Evolutionary conservation across 2,113 vertebrate genomes (phyloP).

Genomic region (Percopsis transmontana): DNA sequence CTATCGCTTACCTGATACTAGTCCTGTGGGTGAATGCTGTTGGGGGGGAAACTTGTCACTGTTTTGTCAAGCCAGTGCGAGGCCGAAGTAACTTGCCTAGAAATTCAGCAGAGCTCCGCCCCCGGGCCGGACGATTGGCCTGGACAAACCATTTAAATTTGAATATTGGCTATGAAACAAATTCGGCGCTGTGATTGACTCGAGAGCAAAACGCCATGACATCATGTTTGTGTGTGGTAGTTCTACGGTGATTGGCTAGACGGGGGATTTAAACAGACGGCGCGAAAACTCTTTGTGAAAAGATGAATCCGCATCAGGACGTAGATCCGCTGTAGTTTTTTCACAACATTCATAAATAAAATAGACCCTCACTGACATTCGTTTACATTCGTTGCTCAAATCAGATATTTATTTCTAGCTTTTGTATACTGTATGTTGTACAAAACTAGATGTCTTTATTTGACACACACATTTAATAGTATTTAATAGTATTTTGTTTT

Average conservation of each 20-base stretch:
- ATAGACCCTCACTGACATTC: too few species aligned
- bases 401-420: too few species aligned
- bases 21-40: slow-evolving; percentile 43
- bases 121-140: slow-evolving; percentile 52
- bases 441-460: too few species aligned
- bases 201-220: rapidly evolving
- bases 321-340: background rate
- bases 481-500: too few species aligned
- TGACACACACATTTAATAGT: too few species aligned
- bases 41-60: slow-evolving; percentile 45
- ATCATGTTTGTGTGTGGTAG: background rate
- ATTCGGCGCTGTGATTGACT: slow-evolving; percentile 47
- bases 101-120: slow-evolving; percentile 57
- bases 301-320: background rate
- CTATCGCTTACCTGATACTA: slow-evolving; percentile 57
- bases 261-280: slow-evolving; percentile 75
- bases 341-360: too few species aligned
- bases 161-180: slow-evolving; percentile 11
- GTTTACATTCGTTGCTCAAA: too few species aligned
- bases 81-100: slow-evolving; percentile 68
- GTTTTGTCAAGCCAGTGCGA: slow-evolving; percentile 65
- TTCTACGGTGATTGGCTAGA: slow-evolving; percentile 55
- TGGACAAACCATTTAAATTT: slow-evolving; percentile 50
- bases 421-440: too few species aligned
- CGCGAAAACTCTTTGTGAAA: slow-evolving; percentile 67